These are phyloP conservation scores for Amazona guildingii DNA, from an alignment of 2,113 vertebrate species.

Conservation along the genomic window DNA sequence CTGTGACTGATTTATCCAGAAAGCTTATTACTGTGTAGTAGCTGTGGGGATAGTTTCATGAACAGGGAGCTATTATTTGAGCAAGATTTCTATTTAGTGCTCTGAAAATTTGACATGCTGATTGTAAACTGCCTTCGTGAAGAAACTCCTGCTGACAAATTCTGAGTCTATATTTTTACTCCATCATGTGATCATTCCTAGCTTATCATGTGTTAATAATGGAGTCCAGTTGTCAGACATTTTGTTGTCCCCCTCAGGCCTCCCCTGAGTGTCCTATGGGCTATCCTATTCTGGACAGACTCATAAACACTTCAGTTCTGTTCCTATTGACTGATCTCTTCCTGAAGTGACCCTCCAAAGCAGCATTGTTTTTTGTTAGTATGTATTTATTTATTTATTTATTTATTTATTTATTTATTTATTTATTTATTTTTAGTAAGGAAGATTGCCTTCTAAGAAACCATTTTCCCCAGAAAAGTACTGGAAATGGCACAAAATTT, in stretches of 20 bases:
- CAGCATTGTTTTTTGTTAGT: background rate
- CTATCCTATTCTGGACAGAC: background rate
- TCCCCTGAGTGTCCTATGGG: background rate
- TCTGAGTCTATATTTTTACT: background rate
- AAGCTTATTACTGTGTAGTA: background rate
- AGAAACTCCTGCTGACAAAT: background rate
- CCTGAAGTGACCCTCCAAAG: background rate
- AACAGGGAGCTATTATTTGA: background rate
- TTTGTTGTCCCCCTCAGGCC: background rate
- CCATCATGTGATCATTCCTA: background rate
- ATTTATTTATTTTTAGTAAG: background rate
- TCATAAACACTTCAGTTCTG: background rate
- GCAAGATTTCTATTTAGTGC: background rate
- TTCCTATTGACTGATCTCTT: background rate
- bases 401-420: background rate
- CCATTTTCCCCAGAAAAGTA: background rate
- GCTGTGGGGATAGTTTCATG: background rate
- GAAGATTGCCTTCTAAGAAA: background rate
- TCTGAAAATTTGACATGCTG: background rate
- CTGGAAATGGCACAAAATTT: background rate
- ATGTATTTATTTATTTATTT: background rate
- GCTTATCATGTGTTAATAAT: conserved; percentile 22
- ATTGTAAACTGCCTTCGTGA: background rate
- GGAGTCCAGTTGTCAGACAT: conserved; percentile 3
- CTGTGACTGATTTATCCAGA: background rate